Evolutionary conservation across 2,797 vertebrate species (phyloP).

Genomic region (Danio jaintianensis): DNA sequence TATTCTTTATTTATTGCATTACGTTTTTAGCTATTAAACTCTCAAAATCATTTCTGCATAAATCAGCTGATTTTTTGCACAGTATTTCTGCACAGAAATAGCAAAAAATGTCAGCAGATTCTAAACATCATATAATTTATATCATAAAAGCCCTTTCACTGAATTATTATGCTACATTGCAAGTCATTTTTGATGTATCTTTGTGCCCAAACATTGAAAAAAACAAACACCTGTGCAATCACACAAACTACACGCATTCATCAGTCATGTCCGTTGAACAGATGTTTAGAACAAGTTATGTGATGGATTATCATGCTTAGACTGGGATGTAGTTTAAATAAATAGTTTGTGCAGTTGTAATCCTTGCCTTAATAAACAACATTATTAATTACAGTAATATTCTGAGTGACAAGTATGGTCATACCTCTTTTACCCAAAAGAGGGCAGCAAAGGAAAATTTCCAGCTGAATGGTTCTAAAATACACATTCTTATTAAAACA

Average conservation of each 20-base stretch:
- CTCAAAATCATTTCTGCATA: too few species aligned
- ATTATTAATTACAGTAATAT: neutral
- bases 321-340: neutral
- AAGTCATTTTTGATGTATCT: neutral
- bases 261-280: neutral
- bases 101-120: too few species aligned
- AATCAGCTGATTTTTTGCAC: too few species aligned
- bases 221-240: neutral
- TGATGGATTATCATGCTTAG: neutral
- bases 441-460: conserved; percentile 19
- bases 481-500: neutral
- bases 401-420: neutral
- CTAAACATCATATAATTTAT: too few species aligned
- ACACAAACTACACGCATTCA: neutral
- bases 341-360: neutral
- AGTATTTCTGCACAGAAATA: too few species aligned
- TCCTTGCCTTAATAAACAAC: neutral
- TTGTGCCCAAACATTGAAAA: neutral
- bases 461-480: too few species aligned
- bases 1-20: too few species aligned
- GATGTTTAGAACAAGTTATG: neutral
- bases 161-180: neutral
- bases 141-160: too few species aligned
- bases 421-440: conserved; percentile 19
- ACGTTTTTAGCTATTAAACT: too few species aligned